Base-by-base conservation (phyloP, 2,113 vertebrate genomes). In the Saguinus imperator region DNA sequence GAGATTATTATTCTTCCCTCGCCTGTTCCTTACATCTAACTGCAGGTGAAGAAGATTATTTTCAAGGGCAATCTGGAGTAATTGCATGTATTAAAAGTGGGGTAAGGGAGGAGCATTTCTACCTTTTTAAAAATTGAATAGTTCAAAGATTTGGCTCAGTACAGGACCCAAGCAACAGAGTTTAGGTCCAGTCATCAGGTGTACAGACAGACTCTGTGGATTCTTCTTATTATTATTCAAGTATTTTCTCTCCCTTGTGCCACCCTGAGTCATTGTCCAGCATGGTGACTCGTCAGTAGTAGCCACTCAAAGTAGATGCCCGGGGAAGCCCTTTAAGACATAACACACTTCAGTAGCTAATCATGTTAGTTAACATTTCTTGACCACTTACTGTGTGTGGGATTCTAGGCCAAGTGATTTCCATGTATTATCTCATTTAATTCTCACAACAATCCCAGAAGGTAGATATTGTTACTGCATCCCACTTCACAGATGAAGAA, bases 391-490 rank as follows among this genome's bases (percentile, higher is more conserved):
- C 72, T 40, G 3, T 25, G 27, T 16, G 6, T 40, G 20, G 29
- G 23, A 13, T 37, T 57, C 84, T 82, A 6, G 20, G 64, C 68
- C 80, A 64, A 32, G 43, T 20, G 25, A 61, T 40, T 58, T 45
- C 57, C n/a, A 1, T 18, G 14, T 16, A 6, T 80, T 7, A 43
- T 12, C 23, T 37, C 14, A 13, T 4, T 32, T 89, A 45, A 58
- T 20, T 64, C 27, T 93, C 48, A 58, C 13, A 21, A 27, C 43
- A 27, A 1, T 37, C 43, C 55, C 40, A 18, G 64, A 70, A 57
- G 14, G 21, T 35, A 6, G 76, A 79, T 14, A 0, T 14, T n/a
- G 0, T 32, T 32, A 1, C 9, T 50, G 5, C 7, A 20, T 55
- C n/a, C 89, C 40, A 27, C 40, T 68, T 58, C 40, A 68, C 29